Conservation (phyloP, 2,797 vertebrate genomes). For the Melanotaenia pygmaea region DNA sequence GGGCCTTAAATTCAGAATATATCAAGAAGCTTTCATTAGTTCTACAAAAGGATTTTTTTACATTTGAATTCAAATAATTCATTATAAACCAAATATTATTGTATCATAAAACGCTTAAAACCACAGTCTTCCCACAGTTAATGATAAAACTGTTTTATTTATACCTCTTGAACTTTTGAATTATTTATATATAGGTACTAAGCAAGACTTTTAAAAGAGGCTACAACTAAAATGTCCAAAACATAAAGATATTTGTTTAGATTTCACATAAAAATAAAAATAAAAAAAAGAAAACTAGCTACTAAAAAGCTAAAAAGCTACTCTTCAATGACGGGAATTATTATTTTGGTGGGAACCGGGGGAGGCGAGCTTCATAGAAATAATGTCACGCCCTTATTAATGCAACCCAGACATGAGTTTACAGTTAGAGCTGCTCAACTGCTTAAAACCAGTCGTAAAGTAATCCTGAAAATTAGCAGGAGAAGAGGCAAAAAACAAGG, state of each 20-base stretch:
- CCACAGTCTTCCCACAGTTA: neutral
- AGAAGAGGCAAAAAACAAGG: slow-evolving; percentile 33
- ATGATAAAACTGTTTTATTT: neutral
- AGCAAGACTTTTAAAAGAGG: neutral
- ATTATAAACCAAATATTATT: neutral
- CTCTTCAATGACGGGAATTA: neutral
- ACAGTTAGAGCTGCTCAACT: slow-evolving; percentile 20
- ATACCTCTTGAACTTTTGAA: neutral
- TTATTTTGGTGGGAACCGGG: neutral
- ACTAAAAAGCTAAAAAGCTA: too few relatives aligned
- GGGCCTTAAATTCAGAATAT: neutral
- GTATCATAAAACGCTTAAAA: neutral
- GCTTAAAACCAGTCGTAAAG: slow-evolving; percentile 33
- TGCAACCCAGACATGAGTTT: slow-evolving; percentile 35
- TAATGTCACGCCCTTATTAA: slow-evolving; percentile 21
- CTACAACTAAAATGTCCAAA: neutral
- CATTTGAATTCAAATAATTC: neutral
- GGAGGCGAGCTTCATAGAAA: slow-evolving; percentile 16
- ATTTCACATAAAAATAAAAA: too few relatives aligned
- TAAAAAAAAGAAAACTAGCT: too few relatives aligned
- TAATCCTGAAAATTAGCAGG: slow-evolving; percentile 46
- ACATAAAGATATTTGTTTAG: too few relatives aligned
- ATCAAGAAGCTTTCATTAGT: neutral
- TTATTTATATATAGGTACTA: neutral
- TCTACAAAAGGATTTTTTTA: neutral